Percentiles rank a stretch among this genome's conserved stretches.
Conservation (phyloP, 2,113 vertebrate genomes). For the Lota lota region DNA sequence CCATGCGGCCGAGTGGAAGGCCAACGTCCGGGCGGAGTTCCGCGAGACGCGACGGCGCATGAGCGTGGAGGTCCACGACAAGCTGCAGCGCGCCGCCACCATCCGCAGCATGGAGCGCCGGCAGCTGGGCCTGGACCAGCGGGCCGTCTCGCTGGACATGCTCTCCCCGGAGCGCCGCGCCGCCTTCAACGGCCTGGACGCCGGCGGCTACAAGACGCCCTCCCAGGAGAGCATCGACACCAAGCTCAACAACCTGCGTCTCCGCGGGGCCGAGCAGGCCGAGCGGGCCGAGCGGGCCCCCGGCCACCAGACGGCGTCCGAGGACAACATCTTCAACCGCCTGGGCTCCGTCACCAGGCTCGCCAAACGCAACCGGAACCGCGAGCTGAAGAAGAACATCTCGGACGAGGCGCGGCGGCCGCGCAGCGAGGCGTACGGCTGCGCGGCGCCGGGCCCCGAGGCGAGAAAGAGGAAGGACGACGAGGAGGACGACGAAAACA, state of each 20-base stretch:
- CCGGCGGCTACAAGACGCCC: slow-evolving; percentile 83
- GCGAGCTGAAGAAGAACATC: slow-evolving; percentile 87
- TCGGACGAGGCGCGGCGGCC: slow-evolving; percentile 84
- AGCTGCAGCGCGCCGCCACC: slow-evolving; percentile 90
- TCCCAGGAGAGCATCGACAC: slow-evolving; percentile 94
- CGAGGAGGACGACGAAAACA: slow-evolving; percentile 79
- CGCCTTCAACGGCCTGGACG: slow-evolving; percentile 84
- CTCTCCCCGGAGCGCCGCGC: slow-evolving; percentile 88
- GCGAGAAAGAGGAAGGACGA: slow-evolving; percentile 66
- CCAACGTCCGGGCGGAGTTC: slow-evolving; percentile 89
- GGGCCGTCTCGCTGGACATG: slow-evolving; percentile 91
- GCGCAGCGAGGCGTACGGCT: slow-evolving; percentile 82
- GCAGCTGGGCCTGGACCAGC: slow-evolving; percentile 88
- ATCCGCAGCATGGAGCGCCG: slow-evolving; percentile 93
- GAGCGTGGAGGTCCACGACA: slow-evolving; percentile 93
- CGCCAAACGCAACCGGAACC: slow-evolving; percentile 84
- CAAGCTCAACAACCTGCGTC: slow-evolving; percentile 88
- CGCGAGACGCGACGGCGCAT: slow-evolving; percentile 89
- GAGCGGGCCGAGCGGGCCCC: slow-evolving; percentile 49
- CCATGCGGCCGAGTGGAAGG: slow-evolving; percentile 93
- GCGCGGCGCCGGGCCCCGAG: slow-evolving; percentile 74
- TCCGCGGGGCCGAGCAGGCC: slow-evolving; percentile 76
- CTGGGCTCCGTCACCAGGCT: slow-evolving; percentile 82
- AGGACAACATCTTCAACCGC: slow-evolving; percentile 95
- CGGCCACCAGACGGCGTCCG: slow-evolving; percentile 79